These are phyloP conservation scores for Mamestra brassicae DNA, from an alignment of 2,888 invertebrate genomes.

Conservation along the genomic window DNA sequence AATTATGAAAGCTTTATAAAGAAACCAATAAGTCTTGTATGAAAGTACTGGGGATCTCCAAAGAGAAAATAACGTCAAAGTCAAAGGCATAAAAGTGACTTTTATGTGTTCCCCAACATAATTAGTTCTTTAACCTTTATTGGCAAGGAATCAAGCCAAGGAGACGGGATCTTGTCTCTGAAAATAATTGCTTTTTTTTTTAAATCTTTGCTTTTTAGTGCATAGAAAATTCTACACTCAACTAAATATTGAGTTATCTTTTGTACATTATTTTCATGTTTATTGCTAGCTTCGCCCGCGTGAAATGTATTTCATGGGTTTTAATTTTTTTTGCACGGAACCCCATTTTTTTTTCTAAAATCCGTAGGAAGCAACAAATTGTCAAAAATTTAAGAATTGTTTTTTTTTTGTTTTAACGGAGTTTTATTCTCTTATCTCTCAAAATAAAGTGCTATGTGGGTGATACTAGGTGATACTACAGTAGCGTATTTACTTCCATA, in stretches of 20 bases:
- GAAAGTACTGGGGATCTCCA: slow-evolving; percentile 8
- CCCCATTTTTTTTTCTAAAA: no score
- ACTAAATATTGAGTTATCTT: no score
- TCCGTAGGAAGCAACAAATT: no score
- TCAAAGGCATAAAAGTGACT: slow-evolving; percentile 53
- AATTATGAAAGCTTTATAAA: slow-evolving; percentile 36
- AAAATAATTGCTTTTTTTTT: slow-evolving; percentile 30
- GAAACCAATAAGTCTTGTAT: slow-evolving; percentile 48
- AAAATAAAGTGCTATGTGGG: no score
- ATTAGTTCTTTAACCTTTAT: slow-evolving; percentile 60
- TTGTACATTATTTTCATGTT: background rate
- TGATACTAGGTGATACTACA: no score
- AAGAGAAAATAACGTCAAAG: slow-evolving; percentile 53
- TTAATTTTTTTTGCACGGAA: no score
- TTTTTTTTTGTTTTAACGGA: no score
- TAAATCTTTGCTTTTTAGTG: background rate
- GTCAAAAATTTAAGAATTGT: no score
- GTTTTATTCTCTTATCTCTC: no score
- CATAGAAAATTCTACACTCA: background rate
- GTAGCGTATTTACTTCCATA: no score
- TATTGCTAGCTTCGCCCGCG: background rate
- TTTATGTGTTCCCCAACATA: slow-evolving; percentile 59
- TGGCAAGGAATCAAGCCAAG: slow-evolving; percentile 23
- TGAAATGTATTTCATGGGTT: no score
- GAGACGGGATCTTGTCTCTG: slow-evolving; percentile 17